These are phyloP conservation scores for Gymnopithys bicolor DNA, from an alignment of 2,797 vertebrate genomes.

Conservation along the genomic window DNA sequence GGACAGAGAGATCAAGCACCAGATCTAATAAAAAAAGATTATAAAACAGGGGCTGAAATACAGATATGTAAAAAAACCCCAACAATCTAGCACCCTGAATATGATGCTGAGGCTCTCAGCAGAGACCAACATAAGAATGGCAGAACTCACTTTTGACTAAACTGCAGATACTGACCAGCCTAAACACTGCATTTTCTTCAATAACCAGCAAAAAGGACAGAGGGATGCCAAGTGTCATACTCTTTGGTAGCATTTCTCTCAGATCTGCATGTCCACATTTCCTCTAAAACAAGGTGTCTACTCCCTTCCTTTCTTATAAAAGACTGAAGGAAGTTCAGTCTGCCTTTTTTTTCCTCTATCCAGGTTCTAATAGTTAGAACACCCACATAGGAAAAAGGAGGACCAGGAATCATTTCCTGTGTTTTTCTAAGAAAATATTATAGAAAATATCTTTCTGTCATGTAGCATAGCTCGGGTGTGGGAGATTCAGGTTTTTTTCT, in stretches of 20 bases:
- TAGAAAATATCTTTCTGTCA: neutral
- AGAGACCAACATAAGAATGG: neutral
- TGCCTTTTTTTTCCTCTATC: neutral
- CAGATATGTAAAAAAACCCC: neutral
- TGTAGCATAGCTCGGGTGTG: neutral
- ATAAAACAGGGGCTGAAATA: neutral
- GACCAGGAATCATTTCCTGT: neutral
- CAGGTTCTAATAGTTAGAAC: neutral
- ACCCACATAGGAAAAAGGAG: neutral
- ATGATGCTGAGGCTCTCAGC: neutral
- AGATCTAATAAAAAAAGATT: neutral
- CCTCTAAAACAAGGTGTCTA: neutral
- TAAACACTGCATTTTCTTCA: neutral
- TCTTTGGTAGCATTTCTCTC: neutral
- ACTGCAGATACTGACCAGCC: neutral
- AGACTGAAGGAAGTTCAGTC: neutral
- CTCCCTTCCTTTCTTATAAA: neutral
- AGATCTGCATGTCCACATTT: neutral
- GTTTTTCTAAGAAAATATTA: neutral
- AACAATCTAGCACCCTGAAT: neutral
- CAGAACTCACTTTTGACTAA: neutral
- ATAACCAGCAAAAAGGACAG: neutral
- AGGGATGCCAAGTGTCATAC: neutral
- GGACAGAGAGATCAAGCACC: neutral
- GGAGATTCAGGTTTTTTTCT: neutral